These are phyloP conservation scores for Cerastis rubricosa DNA, from an alignment of 2,888 invertebrate species.

Conservation along the genomic window DNA sequence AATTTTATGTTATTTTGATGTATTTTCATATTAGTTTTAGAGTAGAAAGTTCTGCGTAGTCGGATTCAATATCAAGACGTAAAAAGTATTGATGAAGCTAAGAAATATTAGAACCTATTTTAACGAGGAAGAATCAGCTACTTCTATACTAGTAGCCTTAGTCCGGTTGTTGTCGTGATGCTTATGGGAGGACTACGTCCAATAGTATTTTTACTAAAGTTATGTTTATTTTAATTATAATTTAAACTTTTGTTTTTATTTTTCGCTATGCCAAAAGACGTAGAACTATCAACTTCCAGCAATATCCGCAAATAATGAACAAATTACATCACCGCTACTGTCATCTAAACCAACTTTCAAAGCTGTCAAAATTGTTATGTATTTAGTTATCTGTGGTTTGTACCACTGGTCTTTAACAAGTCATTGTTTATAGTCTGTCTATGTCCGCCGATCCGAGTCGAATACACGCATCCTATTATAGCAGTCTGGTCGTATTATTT, in stretches of 20 bases:
- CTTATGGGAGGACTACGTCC: neutral
- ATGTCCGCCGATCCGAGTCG: too few species aligned
- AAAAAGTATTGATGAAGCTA: neutral
- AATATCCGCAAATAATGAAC: neutral
- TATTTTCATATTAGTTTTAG: constrained; percentile 38
- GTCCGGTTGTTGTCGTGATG: neutral
- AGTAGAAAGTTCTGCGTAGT: constrained; percentile 1
- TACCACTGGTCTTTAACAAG: too few species aligned
- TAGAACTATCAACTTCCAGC: neutral
- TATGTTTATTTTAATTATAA: neutral
- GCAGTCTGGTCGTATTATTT: too few species aligned
- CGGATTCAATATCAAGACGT: constrained; percentile 1
- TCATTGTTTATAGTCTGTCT: too few species aligned
- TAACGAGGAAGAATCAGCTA: neutral
- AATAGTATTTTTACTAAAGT: too few species aligned
- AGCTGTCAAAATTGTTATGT: constrained; percentile 1
- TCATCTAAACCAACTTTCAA: neutral
- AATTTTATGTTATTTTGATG: constrained; percentile 55
- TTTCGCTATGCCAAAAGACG: neutral
- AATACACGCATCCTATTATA: too few species aligned
- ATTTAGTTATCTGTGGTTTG: too few species aligned
- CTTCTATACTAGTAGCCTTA: neutral
- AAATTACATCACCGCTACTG: neutral
- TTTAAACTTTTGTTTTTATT: neutral
- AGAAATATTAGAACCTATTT: neutral